Conservation (phyloP, 2,797 vertebrate genomes). For the Eulemur mongoz region DNA sequence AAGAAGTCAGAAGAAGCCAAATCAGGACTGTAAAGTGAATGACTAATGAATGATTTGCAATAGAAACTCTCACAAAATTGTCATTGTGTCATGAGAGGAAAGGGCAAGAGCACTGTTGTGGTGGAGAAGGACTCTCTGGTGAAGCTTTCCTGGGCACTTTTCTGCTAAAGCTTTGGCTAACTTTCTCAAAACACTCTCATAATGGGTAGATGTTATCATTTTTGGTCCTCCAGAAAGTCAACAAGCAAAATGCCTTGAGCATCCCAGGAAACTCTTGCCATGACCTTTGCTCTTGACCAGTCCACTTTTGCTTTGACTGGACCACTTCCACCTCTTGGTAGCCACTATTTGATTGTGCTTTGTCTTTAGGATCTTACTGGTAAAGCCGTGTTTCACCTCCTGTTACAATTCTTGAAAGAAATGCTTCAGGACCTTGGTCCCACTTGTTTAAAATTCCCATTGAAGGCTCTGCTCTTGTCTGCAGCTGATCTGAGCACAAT, state of each 20-base stretch:
- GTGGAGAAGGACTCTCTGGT: not conserved
- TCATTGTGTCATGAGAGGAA: not conserved
- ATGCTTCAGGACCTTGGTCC: not conserved
- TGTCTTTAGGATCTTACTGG: not conserved
- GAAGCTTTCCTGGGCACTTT: not conserved
- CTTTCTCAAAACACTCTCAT: not conserved
- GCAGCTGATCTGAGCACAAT: not conserved
- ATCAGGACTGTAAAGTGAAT: not conserved
- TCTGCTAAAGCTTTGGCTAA: not conserved
- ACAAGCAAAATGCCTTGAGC: not conserved
- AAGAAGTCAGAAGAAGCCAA: not conserved
- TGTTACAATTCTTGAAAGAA: not conserved
- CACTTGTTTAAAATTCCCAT: not conserved
- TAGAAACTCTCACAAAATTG: not conserved
- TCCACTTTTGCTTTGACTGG: not conserved
- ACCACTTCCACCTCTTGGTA: not conserved
- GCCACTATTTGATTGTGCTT: not conserved
- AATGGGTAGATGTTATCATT: not conserved
- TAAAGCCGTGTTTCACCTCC: not conserved
- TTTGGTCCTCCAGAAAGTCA: not conserved
- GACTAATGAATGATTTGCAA: not conserved
- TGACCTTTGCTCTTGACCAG: not conserved
- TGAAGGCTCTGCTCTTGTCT: not conserved
- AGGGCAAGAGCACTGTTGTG: not conserved
- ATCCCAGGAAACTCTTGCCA: not conserved